These are phyloP conservation scores for Phthorimaea operculella DNA, from an alignment of 1,140 invertebrate genomes.

Conservation along the genomic window DNA sequence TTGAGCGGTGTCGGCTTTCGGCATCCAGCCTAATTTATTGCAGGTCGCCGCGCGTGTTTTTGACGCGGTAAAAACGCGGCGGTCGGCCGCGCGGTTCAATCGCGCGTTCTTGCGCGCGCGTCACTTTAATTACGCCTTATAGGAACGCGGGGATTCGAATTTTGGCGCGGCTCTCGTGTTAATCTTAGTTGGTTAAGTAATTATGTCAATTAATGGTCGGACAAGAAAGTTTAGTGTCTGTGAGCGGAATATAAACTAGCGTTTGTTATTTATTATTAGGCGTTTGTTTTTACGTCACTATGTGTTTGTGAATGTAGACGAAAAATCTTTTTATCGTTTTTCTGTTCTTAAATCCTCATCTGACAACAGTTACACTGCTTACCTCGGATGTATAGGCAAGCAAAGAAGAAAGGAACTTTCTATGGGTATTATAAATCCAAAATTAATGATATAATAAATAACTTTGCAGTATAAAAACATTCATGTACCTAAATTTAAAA, in stretches of 20 bases:
- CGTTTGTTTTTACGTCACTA: too few relatives aligned
- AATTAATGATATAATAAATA: too few relatives aligned
- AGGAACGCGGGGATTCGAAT: constrained; percentile 18
- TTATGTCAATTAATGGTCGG: neutral
- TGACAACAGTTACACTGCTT: too few relatives aligned
- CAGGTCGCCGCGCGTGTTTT: constrained; percentile 46
- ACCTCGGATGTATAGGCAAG: neutral
- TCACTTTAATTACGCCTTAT: constrained; percentile 52
- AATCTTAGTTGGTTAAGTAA: constrained; percentile 6
- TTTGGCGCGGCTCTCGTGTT: neutral
- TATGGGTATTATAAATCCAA: too few relatives aligned
- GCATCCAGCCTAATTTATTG: constrained; percentile 59
- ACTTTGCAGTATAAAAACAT: too few relatives aligned
- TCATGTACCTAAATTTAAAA: too few relatives aligned
- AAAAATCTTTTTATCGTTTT: too few relatives aligned
- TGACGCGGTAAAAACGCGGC: constrained; percentile 45
- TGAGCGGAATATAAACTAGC: neutral
- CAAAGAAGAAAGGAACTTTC: neutral
- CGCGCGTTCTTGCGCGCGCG: constrained; percentile 48
- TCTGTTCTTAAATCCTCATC: too few relatives aligned
- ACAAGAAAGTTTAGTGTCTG: neutral
- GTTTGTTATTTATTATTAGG: too few relatives aligned
- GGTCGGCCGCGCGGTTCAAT: constrained; percentile 33
- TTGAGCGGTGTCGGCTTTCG: constrained; percentile 56
- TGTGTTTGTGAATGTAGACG: too few relatives aligned